Percentiles rank a stretch among this genome's conserved stretches.
Conservation (phyloP, 2,113 vertebrate species). For the Thamnophis sirtalis region DNA sequence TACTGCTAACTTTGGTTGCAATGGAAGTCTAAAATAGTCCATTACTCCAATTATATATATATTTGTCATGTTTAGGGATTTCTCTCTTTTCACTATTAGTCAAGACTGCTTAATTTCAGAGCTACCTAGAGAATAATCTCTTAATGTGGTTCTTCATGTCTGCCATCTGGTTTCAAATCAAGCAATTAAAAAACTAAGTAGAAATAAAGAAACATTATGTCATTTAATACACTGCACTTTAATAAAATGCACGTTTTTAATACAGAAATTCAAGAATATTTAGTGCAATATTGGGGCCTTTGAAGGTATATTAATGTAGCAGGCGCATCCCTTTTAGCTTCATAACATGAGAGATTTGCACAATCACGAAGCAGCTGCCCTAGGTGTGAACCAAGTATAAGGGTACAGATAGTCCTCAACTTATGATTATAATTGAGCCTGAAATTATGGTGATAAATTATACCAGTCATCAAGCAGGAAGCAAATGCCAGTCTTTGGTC, state of each 20-base stretch:
- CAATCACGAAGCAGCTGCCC: not conserved
- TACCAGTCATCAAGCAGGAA: not conserved
- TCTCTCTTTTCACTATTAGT: not conserved
- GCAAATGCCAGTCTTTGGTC: not conserved
- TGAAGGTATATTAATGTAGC: not conserved
- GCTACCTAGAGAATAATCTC: not conserved
- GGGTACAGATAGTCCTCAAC: not conserved
- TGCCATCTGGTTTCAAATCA: not conserved
- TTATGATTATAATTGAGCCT: not conserved
- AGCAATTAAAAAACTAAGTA: not conserved
- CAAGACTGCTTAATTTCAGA: not conserved
- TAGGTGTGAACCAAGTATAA: not conserved
- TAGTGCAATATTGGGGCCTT: not conserved
- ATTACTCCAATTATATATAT: not conserved
- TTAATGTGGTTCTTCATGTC: not conserved
- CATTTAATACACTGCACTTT: not conserved
- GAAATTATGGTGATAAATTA: not conserved
- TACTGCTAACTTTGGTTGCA: not conserved
- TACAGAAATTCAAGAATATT: not conserved
- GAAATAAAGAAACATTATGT: not conserved
- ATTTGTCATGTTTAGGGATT: not conserved
- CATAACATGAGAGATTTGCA: not conserved
- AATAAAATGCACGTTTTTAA: not conserved
- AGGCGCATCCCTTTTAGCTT: not conserved
- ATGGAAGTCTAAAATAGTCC: slow-evolving; percentile 6